A percentile compares a stretch with the other conserved stretches of the same genome.
Evolutionary conservation across 2,888 invertebrate genomes (phyloP).

Genomic region (Eilema caniola): DNA sequence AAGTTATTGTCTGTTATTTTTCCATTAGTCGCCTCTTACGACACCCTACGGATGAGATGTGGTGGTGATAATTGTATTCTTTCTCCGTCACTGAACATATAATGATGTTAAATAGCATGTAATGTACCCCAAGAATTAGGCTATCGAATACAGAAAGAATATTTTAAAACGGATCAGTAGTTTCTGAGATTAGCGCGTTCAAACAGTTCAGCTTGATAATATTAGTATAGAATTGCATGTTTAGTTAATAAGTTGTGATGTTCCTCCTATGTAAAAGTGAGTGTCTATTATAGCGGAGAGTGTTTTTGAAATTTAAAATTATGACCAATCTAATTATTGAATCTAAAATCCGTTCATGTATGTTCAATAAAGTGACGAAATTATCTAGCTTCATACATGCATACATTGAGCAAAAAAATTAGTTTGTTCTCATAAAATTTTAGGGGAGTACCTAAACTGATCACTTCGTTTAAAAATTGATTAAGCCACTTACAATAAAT

Average conservation of each 20-base stretch:
- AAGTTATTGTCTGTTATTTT: no score
- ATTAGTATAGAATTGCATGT: slow-evolving; percentile 4
- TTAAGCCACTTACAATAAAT: background rate
- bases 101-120: background rate
- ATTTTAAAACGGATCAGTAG: background rate
- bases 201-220: background rate
- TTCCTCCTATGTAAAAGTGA: background rate
- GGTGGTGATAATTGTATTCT: no score
- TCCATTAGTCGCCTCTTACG: no score
- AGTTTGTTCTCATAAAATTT: background rate
- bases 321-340: background rate
- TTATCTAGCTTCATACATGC: background rate
- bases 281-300: background rate
- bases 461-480: background rate
- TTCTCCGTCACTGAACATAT: no score
- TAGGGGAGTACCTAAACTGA: background rate
- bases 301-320: background rate
- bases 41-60: no score
- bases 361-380: background rate
- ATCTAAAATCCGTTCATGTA: background rate
- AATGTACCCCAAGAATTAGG: background rate
- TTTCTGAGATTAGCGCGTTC: background rate
- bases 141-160: background rate
- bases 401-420: background rate
- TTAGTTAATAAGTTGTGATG: background rate